Percentiles rank a stretch among this genome's conserved stretches.
Evolutionary conservation across 2,113 vertebrate species (phyloP).

Genomic region (Balaeniceps rex): DNA sequence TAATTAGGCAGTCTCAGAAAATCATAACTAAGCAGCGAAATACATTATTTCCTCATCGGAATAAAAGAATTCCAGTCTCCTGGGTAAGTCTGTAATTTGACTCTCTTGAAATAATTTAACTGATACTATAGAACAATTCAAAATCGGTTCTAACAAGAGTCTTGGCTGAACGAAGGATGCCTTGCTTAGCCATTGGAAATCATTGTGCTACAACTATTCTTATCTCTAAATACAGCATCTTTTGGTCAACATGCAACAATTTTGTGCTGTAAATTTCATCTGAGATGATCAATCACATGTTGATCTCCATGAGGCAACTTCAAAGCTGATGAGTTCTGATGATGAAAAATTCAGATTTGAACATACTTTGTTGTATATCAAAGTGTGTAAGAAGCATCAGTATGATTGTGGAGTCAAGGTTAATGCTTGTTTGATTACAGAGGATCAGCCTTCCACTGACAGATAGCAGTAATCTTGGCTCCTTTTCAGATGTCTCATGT

Average conservation of each 20-base stretch:
- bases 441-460: background rate
- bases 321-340: background rate
- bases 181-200: background rate
- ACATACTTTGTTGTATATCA: background rate
- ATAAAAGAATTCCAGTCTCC: background rate
- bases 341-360: background rate
- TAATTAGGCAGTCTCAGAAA: background rate
- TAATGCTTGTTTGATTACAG: background rate
- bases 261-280: background rate
- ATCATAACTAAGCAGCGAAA: background rate
- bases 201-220: background rate
- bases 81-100: background rate
- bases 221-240: background rate
- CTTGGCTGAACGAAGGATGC: background rate
- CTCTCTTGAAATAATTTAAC: background rate
- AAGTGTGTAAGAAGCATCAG: background rate
- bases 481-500: background rate
- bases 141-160: background rate
- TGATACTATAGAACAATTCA: background rate
- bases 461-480: background rate
- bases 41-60: background rate
- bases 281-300: background rate
- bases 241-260: background rate
- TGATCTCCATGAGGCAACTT: background rate
- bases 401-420: background rate